phyloP scores from a whole-genome alignment of 2,797 vertebrate species.

The Galaxias olidus region DNA sequence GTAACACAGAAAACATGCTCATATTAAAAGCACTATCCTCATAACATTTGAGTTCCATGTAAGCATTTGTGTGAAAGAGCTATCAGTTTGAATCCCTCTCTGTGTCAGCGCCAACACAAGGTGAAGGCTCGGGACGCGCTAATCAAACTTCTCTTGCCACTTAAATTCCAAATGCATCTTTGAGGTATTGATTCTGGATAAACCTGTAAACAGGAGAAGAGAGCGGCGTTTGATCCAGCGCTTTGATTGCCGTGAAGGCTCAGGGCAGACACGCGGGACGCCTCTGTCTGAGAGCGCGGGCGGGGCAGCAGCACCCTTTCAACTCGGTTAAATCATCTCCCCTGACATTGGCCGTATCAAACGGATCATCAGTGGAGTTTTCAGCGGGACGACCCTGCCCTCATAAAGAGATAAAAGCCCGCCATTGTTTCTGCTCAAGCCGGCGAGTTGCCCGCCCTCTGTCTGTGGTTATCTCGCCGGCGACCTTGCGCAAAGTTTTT shows the following conservation, averaged over 20 bases:
- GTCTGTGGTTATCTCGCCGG: slow-evolving; percentile 53
- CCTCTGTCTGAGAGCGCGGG: background rate
- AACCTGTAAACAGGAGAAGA: slow-evolving; percentile 12
- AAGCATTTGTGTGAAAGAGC: background rate
- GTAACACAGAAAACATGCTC: slow-evolving; percentile 17
- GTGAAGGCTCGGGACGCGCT: background rate
- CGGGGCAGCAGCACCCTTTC: background rate
- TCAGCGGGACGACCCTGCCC: slow-evolving; percentile 42
- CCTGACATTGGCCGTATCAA: slow-evolving; percentile 49
- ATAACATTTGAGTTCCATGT: background rate
- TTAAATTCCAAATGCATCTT: background rate
- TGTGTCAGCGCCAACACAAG: background rate
- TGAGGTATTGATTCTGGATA: slow-evolving; percentile 11
- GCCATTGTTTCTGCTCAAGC: slow-evolving; percentile 56
- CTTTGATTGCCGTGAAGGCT: background rate
- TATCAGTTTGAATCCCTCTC: background rate
- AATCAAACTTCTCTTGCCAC: background rate
- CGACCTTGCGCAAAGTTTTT: slow-evolving; percentile 70
- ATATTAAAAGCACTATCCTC: slow-evolving; percentile 40
- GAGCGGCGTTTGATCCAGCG: slow-evolving; percentile 1
- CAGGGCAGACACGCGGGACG: background rate
- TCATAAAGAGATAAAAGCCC: slow-evolving; percentile 44
- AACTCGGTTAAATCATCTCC: slow-evolving; percentile 33
- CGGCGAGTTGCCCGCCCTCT: slow-evolving; percentile 32
- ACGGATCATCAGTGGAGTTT: slow-evolving; percentile 35